A percentile compares a stretch with the other conserved stretches of the same genome.
Evolutionary conservation across 2,113 vertebrate genomes (phyloP).

Genomic region (Panthera uncia): DNA sequence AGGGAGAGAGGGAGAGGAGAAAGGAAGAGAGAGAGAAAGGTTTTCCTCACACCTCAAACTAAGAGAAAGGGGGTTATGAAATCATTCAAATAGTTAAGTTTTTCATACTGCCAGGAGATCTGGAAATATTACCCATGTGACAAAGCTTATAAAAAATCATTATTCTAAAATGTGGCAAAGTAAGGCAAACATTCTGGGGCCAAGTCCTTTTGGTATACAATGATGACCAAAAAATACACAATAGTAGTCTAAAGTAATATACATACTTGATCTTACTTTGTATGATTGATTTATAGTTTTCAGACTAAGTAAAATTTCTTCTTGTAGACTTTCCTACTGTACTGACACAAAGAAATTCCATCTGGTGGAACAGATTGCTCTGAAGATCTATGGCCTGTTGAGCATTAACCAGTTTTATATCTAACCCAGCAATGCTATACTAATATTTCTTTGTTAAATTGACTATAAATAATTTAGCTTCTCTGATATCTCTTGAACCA

Average conservation of each 20-base stretch:
- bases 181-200: not conserved
- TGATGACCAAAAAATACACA: not conserved
- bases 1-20: no score
- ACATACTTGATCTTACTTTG: not conserved
- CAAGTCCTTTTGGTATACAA: not conserved
- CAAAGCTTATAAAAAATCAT: not conserved
- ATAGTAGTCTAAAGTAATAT: not conserved
- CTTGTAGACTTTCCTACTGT: not conserved
- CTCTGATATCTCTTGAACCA: not conserved
- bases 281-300: not conserved
- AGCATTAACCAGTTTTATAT: not conserved
- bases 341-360: not conserved
- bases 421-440: not conserved
- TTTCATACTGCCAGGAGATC: not conserved
- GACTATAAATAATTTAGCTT: not conserved
- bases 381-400: not conserved
- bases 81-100: not conserved
- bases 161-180: not conserved
- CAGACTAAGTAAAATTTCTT: not conserved
- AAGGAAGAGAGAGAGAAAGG: no score
- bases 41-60: not conserved
- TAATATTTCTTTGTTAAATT: conserved; percentile 50
- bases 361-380: not conserved
- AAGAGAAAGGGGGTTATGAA: not conserved
- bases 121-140: not conserved